A percentile compares a stretch with the other conserved stretches of the same genome.
phyloP scores from a whole-genome alignment of 2,113 vertebrate genomes.

The Elachura formosa region DNA sequence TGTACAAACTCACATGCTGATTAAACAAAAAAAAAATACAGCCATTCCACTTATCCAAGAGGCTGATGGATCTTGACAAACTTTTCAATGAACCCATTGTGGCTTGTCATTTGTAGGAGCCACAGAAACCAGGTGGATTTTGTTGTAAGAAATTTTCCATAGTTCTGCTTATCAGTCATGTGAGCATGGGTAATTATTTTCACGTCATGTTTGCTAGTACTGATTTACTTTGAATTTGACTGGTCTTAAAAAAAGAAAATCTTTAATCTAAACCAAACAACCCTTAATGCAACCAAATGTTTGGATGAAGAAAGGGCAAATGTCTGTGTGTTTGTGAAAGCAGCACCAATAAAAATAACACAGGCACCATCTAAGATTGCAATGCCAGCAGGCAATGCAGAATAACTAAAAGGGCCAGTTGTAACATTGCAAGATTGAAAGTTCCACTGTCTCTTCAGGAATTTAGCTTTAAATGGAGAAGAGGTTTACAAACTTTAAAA shows the following conservation, averaged over 20 bases:
- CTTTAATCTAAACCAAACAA: slow-evolving; percentile 72
- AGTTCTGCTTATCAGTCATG: slow-evolving; percentile 61
- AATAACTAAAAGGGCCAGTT: background rate
- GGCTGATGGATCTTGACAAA: background rate
- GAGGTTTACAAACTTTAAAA: background rate
- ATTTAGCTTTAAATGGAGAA: background rate
- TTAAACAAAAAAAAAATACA: background rate
- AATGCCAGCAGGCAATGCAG: background rate
- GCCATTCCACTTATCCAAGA: background rate
- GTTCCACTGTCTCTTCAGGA: background rate
- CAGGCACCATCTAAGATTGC: background rate
- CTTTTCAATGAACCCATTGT: background rate
- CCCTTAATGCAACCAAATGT: slow-evolving; percentile 32
- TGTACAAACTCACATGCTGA: background rate
- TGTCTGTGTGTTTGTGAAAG: slow-evolving; percentile 39
- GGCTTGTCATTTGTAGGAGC: background rate
- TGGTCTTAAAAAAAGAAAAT: slow-evolving; percentile 64
- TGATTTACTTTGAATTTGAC: slow-evolving; percentile 66
- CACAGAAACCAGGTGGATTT: slow-evolving; percentile 40
- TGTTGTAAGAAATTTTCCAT: slow-evolving; percentile 35
- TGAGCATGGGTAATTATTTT: slow-evolving; percentile 44
- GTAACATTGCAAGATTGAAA: background rate
- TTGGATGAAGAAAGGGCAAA: slow-evolving; percentile 46
- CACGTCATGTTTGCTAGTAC: slow-evolving; percentile 32
- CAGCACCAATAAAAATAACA: slow-evolving; percentile 44